Evolutionary conservation across 2,888 invertebrate genomes (phyloP).

Genomic region (Pammene fasciana): DNA sequence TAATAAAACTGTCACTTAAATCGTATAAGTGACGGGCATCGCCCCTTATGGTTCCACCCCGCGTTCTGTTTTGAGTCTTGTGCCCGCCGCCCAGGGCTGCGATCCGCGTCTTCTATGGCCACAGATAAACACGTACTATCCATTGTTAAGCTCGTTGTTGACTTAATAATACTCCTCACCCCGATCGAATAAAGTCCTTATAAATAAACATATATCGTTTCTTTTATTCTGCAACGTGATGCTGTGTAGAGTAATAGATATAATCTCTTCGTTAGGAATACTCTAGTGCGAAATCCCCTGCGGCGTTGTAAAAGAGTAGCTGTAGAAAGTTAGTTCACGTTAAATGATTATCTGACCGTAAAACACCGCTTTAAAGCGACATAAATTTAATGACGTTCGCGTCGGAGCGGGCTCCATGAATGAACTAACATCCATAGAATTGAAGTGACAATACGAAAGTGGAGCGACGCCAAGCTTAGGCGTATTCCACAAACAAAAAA

Average conservation of each 20-base stretch:
- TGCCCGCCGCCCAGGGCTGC: constrained; percentile 51
- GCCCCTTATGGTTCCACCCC: constrained; percentile 61
- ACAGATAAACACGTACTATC: constrained; percentile 61
- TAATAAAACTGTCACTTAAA: constrained; percentile 91
- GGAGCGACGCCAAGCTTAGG: constrained; percentile 76
- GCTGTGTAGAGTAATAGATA: background rate
- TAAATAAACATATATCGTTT: constrained; percentile 64
- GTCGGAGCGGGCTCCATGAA: constrained; percentile 60
- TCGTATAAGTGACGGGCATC: constrained; percentile 75
- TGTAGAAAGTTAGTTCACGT: constrained; percentile 40
- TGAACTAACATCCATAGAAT: constrained; percentile 78
- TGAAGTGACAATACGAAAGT: constrained; percentile 77
- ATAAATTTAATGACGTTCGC: constrained; percentile 69
- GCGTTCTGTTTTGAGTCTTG: constrained; percentile 62
- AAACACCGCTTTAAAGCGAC: constrained; percentile 54
- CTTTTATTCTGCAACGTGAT: constrained; percentile 44
- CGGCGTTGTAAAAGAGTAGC: constrained; percentile 24
- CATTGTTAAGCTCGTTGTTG: constrained; percentile 76
- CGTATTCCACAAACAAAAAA: constrained; percentile 80
- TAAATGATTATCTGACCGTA: constrained; percentile 52
- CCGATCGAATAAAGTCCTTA: constrained; percentile 66
- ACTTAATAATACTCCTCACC: constrained; percentile 74
- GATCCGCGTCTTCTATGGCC: constrained; percentile 49
- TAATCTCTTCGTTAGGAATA: background rate
- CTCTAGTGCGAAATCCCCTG: constrained; percentile 1